phyloP scores from a whole-genome alignment of 2,113 vertebrate genomes.

The zebrafish (Danio rerio) region DNA sequence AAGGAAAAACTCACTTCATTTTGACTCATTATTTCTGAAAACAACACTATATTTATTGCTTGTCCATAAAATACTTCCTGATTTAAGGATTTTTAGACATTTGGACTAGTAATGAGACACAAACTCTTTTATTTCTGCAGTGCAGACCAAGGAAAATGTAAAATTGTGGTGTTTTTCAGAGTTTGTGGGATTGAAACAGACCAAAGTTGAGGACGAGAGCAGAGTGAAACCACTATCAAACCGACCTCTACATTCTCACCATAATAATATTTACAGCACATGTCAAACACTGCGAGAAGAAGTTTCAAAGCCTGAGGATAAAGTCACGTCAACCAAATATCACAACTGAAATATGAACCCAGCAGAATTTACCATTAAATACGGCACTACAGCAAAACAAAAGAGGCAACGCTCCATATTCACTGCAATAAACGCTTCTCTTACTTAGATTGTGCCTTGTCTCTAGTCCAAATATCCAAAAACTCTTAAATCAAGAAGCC shows the following conservation, averaged over 20 bases:
- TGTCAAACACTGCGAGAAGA: slow-evolving; percentile 4
- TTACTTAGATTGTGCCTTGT: too few species aligned
- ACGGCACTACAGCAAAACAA: slow-evolving; percentile 37
- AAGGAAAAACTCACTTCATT: too few species aligned
- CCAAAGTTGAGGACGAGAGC: slow-evolving; percentile 21
- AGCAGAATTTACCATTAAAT: slow-evolving; percentile 29
- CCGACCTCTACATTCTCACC: slow-evolving; percentile 9
- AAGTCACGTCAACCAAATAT: slow-evolving; percentile 24
- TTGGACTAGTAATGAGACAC: too few species aligned
- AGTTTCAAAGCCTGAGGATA: slow-evolving; percentile 18
- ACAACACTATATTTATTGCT: too few species aligned
- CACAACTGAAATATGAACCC: slow-evolving; percentile 32
- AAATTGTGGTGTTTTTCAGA: slow-evolving; percentile 6
- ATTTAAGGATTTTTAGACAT: too few species aligned
- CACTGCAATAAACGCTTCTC: background rate
- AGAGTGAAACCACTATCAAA: background rate
- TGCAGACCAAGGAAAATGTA: background rate
- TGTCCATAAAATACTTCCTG: too few species aligned
- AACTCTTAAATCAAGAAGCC: too few species aligned
- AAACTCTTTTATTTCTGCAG: too few species aligned
- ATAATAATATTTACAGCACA: slow-evolving; percentile 35
- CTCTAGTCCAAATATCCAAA: too few species aligned
- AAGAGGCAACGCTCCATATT: slow-evolving; percentile 15
- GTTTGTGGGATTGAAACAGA: slow-evolving; percentile 8
- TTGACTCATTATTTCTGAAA: too few species aligned